Percentiles rank a stretch among this genome's conserved stretches.
These are phyloP conservation scores for Subanguina moxae DNA, from an alignment of 1,140 invertebrate species.

Conservation along the genomic window DNA sequence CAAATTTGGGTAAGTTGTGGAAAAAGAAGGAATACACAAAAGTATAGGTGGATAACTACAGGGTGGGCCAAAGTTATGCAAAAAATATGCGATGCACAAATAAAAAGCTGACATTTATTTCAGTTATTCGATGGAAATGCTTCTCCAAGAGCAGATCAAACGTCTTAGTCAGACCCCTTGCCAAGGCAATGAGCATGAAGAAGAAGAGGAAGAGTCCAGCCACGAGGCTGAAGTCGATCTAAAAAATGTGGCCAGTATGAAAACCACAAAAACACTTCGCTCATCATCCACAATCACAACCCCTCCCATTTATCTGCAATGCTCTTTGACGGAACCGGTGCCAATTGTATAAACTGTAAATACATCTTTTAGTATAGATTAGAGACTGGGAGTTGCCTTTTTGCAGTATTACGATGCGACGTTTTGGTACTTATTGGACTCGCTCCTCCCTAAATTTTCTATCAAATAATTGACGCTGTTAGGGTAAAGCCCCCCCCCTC, in stretches of 20 bases:
- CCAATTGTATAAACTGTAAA: not conserved
- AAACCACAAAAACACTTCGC: not conserved
- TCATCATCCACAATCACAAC: not conserved
- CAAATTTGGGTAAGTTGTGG: slow-evolving; percentile 24
- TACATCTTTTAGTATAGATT: too few species aligned
- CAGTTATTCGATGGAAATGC: slow-evolving; percentile 30
- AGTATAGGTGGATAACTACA: too few species aligned
- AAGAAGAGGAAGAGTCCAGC: not conserved
- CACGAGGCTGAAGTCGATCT: not conserved
- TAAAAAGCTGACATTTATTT: slow-evolving; percentile 6
- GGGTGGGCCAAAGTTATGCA: too few species aligned
- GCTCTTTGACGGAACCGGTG: slow-evolving; percentile 1
- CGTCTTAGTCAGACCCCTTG: not conserved
- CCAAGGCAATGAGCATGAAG: not conserved
- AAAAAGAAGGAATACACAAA: too few species aligned
- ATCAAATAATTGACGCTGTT: too few species aligned
- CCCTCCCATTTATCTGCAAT: slow-evolving; percentile 3
- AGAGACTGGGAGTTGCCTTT: too few species aligned
- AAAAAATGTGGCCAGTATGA: not conserved
- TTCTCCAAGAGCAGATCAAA: slow-evolving; percentile 26
- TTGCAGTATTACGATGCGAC: too few species aligned
- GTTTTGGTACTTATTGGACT: too few species aligned
- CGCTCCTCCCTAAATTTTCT: too few species aligned
- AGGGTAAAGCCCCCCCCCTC: too few species aligned
- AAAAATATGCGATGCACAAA: too few species aligned